These are phyloP conservation scores for Agrochola litura DNA, from an alignment of 2,888 invertebrate genomes.

Conservation along the genomic window DNA sequence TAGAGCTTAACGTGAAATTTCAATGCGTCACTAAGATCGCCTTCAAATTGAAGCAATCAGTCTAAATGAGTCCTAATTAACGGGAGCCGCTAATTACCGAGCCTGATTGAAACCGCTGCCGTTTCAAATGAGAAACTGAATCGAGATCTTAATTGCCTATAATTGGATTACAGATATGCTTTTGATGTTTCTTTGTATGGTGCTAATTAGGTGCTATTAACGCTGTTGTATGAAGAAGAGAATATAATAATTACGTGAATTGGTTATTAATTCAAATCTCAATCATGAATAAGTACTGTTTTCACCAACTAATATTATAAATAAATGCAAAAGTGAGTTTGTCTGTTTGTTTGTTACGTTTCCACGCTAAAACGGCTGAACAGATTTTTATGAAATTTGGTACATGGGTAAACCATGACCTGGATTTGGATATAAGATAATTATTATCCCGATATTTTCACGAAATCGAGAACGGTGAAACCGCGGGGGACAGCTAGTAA, in stretches of 20 bases:
- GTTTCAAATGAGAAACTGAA: conserved; percentile 66
- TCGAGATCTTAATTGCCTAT: conserved; percentile 62
- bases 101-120: conserved; percentile 71
- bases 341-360: no score
- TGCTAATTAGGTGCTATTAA: conserved; percentile 34
- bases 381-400: no score
- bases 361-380: no score
- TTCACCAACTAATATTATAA: no score
- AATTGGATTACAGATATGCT: conserved; percentile 60
- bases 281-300: background rate
- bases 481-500: no score
- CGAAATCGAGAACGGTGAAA: no score
- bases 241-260: background rate
- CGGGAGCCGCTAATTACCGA: conserved; percentile 70
- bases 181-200: conserved; percentile 39
- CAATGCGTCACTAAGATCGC: conserved; percentile 63
- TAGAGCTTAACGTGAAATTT: conserved; percentile 44
- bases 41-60: conserved; percentile 67
- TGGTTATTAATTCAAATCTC: background rate
- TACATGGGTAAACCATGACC: no score
- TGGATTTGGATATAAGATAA: no score
- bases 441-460: no score
- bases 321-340: no score
- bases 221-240: background rate
- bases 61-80: conserved; percentile 68